phyloP scores from a whole-genome alignment of 2,888 invertebrate genomes.

The Shargacucullia verbasci region DNA sequence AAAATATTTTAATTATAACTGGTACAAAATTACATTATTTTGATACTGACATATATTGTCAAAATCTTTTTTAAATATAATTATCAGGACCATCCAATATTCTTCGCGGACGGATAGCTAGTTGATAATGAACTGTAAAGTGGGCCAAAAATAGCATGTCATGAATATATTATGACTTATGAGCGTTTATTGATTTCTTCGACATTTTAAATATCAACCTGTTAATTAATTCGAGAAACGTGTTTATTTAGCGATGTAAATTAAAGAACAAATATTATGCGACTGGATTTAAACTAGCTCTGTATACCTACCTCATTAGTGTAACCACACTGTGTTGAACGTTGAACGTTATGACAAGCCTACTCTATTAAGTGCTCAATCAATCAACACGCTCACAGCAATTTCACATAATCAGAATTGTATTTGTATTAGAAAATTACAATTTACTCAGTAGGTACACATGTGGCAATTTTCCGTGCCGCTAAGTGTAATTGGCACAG shows the following conservation, averaged over 20 bases:
- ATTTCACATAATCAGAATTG: constrained; percentile 20
- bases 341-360: too few species aligned
- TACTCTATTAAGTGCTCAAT: neutral
- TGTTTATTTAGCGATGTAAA: neutral
- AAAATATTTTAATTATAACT: too few species aligned
- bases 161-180: constrained; percentile 38
- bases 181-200: constrained; percentile 26
- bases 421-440: constrained; percentile 51
- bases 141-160: constrained; percentile 43
- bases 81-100: too few species aligned
- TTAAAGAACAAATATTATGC: too few species aligned
- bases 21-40: too few species aligned
- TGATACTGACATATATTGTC: too few species aligned
- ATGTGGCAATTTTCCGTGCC: constrained; percentile 57
- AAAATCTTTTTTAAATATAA: too few species aligned
- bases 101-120: too few species aligned
- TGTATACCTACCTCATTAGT: too few species aligned
- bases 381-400: constrained; percentile 5
- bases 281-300: too few species aligned
- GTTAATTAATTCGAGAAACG: constrained; percentile 2
- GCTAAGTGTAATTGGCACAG: constrained; percentile 74
- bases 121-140: constrained; percentile 43
- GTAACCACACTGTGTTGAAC: too few species aligned
- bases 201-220: constrained; percentile 24
- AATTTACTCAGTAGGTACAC: constrained; percentile 51